These are phyloP conservation scores for Periophthalmodon schlosseri DNA, from an alignment of 2,113 vertebrate genomes.

Conservation along the genomic window DNA sequence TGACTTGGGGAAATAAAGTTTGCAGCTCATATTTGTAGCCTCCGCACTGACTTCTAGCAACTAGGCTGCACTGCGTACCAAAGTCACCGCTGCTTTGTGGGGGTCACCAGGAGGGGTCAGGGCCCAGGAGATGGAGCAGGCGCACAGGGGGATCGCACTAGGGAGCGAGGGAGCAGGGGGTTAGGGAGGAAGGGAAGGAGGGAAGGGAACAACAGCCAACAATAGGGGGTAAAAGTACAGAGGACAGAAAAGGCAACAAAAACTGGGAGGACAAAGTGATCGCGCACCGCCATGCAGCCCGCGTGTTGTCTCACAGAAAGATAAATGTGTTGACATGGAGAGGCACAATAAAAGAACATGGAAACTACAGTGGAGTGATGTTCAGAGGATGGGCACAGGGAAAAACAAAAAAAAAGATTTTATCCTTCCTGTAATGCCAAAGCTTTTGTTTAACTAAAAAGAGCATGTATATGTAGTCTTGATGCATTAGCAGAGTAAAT, in stretches of 20 bases:
- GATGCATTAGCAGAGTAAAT: no score
- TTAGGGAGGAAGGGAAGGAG: conserved; percentile 31
- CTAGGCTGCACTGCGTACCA: conserved; percentile 59
- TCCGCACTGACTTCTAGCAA: conserved; percentile 70
- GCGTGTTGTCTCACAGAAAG: conserved; percentile 32
- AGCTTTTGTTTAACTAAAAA: background rate
- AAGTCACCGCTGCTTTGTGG: conserved; percentile 64
- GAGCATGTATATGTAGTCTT: background rate
- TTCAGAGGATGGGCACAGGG: conserved; percentile 16
- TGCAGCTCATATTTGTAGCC: conserved; percentile 75
- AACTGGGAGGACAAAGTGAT: conserved; percentile 53
- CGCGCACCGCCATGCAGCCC: conserved; percentile 9
- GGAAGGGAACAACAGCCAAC: conserved; percentile 42
- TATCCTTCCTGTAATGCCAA: background rate
- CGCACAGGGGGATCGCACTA: conserved; percentile 50
- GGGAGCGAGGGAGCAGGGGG: conserved; percentile 47
- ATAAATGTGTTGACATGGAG: conserved; percentile 36
- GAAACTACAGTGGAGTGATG: conserved; percentile 27
- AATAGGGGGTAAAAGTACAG: conserved; percentile 43
- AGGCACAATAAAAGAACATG: conserved; percentile 12
- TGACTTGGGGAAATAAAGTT: conserved; percentile 73
- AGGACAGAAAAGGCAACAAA: conserved; percentile 42
- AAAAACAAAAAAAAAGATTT: conserved; percentile 8
- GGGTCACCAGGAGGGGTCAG: conserved; percentile 61
- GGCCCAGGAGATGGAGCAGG: conserved; percentile 55